These are phyloP conservation scores for Lapara coniferarum DNA, from an alignment of 2,888 invertebrate species.

Conservation along the genomic window DNA sequence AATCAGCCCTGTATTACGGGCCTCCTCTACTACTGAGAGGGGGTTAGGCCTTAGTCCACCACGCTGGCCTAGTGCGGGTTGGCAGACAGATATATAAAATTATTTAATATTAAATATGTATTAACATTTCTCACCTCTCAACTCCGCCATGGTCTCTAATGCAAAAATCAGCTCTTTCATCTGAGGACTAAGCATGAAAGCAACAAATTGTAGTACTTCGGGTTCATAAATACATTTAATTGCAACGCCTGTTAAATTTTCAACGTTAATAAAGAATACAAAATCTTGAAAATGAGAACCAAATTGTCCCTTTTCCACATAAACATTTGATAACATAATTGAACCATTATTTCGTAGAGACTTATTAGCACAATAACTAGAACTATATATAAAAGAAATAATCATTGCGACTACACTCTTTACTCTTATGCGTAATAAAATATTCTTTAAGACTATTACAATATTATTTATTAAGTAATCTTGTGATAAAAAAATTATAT, in stretches of 20 bases:
- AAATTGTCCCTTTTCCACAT: constrained; percentile 38
- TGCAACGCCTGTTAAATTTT: constrained; percentile 43
- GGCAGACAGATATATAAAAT: too few relatives aligned
- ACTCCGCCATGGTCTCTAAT: constrained; percentile 50
- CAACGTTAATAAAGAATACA: constrained; percentile 45
- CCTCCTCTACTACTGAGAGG: too few relatives aligned
- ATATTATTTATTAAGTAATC: not conserved
- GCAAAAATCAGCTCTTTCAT: constrained; percentile 47
- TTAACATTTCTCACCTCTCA: constrained; percentile 47
- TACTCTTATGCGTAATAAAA: not conserved
- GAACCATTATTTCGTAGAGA: not conserved
- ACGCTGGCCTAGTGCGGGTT: too few relatives aligned
- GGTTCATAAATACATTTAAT: constrained; percentile 48
- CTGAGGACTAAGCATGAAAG: constrained; percentile 46
- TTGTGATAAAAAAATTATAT: constrained; percentile 7
- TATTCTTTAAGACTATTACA: not conserved
- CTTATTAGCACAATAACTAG: not conserved
- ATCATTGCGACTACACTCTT: not conserved
- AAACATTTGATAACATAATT: not conserved
- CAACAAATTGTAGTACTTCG: constrained; percentile 48
- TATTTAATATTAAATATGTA: too few relatives aligned
- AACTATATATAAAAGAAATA: not conserved
- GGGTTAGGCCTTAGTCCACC: too few relatives aligned
- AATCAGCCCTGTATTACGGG: too few relatives aligned
- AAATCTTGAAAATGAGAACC: constrained; percentile 46